Percentiles rank a stretch among this genome's conserved stretches.
Evolutionary conservation across 2,113 vertebrate species (phyloP).

Genomic region (Anoplopoma fimbria): DNA sequence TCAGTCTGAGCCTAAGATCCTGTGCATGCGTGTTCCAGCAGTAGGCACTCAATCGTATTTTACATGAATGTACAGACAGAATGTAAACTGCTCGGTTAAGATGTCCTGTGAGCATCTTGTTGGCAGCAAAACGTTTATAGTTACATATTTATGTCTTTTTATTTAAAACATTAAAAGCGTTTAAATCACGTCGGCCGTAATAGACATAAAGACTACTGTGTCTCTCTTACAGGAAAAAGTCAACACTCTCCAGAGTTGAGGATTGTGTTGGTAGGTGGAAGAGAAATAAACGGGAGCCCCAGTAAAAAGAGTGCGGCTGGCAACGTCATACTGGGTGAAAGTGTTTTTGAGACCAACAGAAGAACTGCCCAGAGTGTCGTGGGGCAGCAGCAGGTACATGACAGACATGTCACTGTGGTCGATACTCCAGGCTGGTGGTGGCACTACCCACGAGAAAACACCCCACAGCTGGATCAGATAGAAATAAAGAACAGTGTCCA

Average conservation of each 20-base stretch:
- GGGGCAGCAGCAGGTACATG: constrained; percentile 21
- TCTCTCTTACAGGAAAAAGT: not conserved
- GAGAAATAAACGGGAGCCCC: not conserved
- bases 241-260: not conserved
- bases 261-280: constrained; percentile 37
- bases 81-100: no score
- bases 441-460: constrained; percentile 41
- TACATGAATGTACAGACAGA: no score
- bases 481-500: constrained; percentile 38
- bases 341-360: constrained; percentile 19
- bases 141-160: no score
- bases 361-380: constrained; percentile 20
- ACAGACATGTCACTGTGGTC: constrained; percentile 34
- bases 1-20: no score
- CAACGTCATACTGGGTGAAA: constrained; percentile 30
- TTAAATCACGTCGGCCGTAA: no score
- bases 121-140: no score
- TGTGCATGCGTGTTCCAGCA: no score
- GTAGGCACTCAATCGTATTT: no score
- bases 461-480: constrained; percentile 34
- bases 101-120: no score
- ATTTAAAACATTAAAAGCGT: not conserved
- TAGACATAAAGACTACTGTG: not conserved
- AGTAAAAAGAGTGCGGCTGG: constrained; percentile 18
- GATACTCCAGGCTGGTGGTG: constrained; percentile 59